Conservation (phyloP, 2,113 vertebrate genomes). For the Bubo scandiacus region DNA sequence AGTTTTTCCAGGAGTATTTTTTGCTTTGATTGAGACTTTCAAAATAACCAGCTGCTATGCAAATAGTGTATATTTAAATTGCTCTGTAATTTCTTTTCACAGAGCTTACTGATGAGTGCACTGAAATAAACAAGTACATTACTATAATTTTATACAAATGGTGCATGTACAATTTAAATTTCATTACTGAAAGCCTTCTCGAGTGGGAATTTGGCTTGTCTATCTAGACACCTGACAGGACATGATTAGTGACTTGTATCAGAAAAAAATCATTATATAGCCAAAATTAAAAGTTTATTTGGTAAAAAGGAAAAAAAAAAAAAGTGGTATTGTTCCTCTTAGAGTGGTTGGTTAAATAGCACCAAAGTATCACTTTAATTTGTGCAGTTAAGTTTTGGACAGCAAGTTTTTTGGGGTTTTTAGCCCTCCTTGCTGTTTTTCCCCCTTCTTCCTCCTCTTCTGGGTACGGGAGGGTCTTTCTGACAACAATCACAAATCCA, state of each 20-base stretch:
- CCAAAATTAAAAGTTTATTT: constrained; percentile 76
- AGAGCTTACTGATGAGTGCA: constrained; percentile 22
- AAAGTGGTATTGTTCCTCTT: constrained; percentile 68
- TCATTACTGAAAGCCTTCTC: neutral
- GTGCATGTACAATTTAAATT: neutral
- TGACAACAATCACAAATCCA: constrained; percentile 97
- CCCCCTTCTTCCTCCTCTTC: constrained; percentile 87
- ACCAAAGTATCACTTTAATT: constrained; percentile 67
- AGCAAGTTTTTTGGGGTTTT: constrained; percentile 16
- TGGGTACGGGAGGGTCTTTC: constrained; percentile 83
- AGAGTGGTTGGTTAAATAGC: constrained; percentile 72
- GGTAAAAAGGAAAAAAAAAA: constrained; percentile 55
- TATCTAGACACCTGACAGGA: neutral
- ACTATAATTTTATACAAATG: neutral
- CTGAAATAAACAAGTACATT: neutral
- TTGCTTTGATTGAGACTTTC: neutral
- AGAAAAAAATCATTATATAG: constrained; percentile 20
- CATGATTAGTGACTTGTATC: neutral
- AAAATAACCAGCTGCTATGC: constrained; percentile 42
- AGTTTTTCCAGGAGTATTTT: neutral
- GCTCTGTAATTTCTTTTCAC: constrained; percentile 15
- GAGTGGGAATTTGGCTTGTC: neutral
- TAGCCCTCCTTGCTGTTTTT: constrained; percentile 89
- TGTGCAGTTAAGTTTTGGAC: constrained; percentile 54
- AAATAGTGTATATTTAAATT: neutral